Evolutionary conservation across 2,888 invertebrate species (phyloP).

Genomic region (Phengaris arion): DNA sequence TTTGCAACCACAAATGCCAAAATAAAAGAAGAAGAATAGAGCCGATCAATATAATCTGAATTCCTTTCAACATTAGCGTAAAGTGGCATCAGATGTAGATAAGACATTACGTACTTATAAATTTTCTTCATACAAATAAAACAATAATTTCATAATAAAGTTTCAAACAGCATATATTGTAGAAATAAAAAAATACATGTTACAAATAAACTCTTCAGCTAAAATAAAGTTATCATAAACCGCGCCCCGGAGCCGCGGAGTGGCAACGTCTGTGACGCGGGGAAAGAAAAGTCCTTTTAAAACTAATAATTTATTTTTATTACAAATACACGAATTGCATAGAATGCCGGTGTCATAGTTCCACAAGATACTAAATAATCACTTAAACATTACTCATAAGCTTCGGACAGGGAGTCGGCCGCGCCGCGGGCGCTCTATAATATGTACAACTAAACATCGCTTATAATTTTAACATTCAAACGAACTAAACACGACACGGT

Average conservation of each 20-base stretch:
- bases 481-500: not conserved
- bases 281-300: slow-evolving; percentile 44
- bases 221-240: slow-evolving; percentile 49
- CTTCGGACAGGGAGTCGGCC: slow-evolving; percentile 14
- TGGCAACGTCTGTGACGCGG: slow-evolving; percentile 46
- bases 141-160: slow-evolving; percentile 59
- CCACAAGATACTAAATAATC: slow-evolving; percentile 46
- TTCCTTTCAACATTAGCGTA: no score
- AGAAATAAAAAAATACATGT: slow-evolving; percentile 68
- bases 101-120: no score
- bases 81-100: no score
- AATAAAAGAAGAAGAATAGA: no score
- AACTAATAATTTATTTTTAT: slow-evolving; percentile 59
- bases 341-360: slow-evolving; percentile 51
- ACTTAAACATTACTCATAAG: slow-evolving; percentile 39
- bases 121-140: slow-evolving; percentile 51
- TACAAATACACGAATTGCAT: slow-evolving; percentile 54
- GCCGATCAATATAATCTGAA: no score
- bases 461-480: not conserved
- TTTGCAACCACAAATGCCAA: no score
- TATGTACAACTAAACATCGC: slow-evolving; percentile 9
- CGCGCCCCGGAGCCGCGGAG: slow-evolving; percentile 37
- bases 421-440: not conserved
- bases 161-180: slow-evolving; percentile 72
- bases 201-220: slow-evolving; percentile 65